Evolutionary conservation across 2,797 vertebrate genomes (phyloP).

Genomic region (Leptatherina wallacei): DNA sequence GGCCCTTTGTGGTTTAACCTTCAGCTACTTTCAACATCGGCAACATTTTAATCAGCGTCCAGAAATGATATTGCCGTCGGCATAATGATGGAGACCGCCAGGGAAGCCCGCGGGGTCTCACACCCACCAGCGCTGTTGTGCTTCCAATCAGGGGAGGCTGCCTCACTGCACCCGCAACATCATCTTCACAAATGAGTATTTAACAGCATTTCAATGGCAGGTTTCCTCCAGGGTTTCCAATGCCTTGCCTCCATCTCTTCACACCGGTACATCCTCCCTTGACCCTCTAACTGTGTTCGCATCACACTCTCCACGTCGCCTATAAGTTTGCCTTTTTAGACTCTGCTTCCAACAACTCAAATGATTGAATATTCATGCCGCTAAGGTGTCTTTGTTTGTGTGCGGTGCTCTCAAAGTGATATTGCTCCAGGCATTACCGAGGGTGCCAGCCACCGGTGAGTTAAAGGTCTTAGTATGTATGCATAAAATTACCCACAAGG

Average conservation of each 20-base stretch:
- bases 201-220: slow-evolving; percentile 68
- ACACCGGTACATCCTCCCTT: slow-evolving; percentile 4
- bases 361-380: slow-evolving; percentile 74
- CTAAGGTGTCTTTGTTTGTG: slow-evolving; percentile 72
- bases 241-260: slow-evolving; percentile 43
- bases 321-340: slow-evolving; percentile 48
- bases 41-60: slow-evolving; percentile 80
- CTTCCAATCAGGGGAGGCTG: slow-evolving; percentile 66
- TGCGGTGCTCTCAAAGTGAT: slow-evolving; percentile 73
- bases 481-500: slow-evolving; percentile 75
- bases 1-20: slow-evolving; percentile 76
- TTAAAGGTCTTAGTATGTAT: slow-evolving; percentile 79
- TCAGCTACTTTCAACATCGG: slow-evolving; percentile 75
- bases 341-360: slow-evolving; percentile 32
- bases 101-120: slow-evolving; percentile 58
- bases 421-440: slow-evolving; percentile 73
- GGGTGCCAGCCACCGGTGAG: slow-evolving; percentile 61
- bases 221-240: slow-evolving; percentile 48
- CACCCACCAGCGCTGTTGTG: slow-evolving; percentile 54
- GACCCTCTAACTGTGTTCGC: slow-evolving; percentile 26
- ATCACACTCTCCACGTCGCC: slow-evolving; percentile 37
- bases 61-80: slow-evolving; percentile 64
- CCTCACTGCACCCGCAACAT: slow-evolving; percentile 35
- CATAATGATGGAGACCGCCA: slow-evolving; percentile 68
- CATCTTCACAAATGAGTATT: slow-evolving; percentile 54